Conservation (phyloP, 2,888 invertebrate species). For the Neoscelio sp. region DNA sequence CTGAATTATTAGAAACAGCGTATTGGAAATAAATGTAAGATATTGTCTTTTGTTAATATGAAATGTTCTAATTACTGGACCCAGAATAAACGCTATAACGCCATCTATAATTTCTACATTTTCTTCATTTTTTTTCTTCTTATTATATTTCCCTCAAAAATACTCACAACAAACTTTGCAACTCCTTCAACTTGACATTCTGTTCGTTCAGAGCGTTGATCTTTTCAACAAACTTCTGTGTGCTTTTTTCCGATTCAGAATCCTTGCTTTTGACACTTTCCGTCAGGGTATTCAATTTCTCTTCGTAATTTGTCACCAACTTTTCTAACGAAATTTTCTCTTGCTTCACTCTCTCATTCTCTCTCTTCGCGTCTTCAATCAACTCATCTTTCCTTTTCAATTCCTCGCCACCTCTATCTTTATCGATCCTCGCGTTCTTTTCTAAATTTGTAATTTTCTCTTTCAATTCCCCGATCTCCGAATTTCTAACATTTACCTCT, state of each 20-base stretch:
- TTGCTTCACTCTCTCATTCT: constrained; percentile 75
- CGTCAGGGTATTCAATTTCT: constrained; percentile 73
- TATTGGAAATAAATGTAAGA: too few relatives aligned
- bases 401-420: constrained; percentile 75
- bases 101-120: too few relatives aligned
- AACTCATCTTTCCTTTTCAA: constrained; percentile 71
- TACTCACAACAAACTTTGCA: constrained; percentile 74
- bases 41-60: too few relatives aligned
- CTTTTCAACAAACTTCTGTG: constrained; percentile 75
- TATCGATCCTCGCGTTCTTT: constrained; percentile 70
- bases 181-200: constrained; percentile 72
- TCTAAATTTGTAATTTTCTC: constrained; percentile 83
- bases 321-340: constrained; percentile 84
- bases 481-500: constrained; percentile 84
- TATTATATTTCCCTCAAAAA: too few relatives aligned
- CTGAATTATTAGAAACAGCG: too few relatives aligned
- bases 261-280: constrained; percentile 73
- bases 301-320: constrained; percentile 81
- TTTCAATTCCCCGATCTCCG: constrained; percentile 83
- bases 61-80: too few relatives aligned
- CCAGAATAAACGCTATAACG: too few relatives aligned
- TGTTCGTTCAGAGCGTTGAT: constrained; percentile 73
- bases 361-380: constrained; percentile 68
- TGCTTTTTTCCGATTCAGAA: constrained; percentile 72
- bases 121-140: too few relatives aligned